Percentiles rank a stretch among this genome's conserved stretches.
Evolutionary conservation across 1,140 invertebrate species (phyloP).

Genomic region (Trichogramma pretiosum): DNA sequence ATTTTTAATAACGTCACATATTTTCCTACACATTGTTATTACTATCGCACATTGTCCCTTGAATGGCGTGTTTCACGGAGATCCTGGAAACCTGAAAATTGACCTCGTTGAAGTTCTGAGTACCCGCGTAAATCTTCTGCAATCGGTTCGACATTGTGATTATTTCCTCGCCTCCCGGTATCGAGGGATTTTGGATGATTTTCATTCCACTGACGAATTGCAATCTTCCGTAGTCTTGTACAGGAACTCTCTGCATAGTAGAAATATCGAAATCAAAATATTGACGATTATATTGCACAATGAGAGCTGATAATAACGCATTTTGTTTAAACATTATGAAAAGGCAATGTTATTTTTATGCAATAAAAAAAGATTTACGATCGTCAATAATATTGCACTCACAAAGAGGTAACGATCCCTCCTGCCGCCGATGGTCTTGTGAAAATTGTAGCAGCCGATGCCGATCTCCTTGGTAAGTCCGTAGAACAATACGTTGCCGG

Average conservation of each 20-base stretch:
- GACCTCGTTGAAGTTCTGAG: slow-evolving; percentile 24
- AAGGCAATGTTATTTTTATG: too few species aligned
- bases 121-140: slow-evolving; percentile 25
- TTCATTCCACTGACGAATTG: slow-evolving; percentile 62
- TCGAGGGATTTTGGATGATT: slow-evolving; percentile 43
- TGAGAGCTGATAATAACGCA: neutral
- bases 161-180: slow-evolving; percentile 48
- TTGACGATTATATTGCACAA: too few species aligned
- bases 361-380: too few species aligned
- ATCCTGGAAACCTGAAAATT: slow-evolving; percentile 29
- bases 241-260: slow-evolving; percentile 45
- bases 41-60: slow-evolving; percentile 33
- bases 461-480: slow-evolving; percentile 28
- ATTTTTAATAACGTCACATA: too few species aligned
- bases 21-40: too few species aligned
- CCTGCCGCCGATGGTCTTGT: too few species aligned
- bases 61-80: slow-evolving; percentile 21
- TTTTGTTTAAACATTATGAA: too few species aligned
- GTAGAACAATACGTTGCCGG: slow-evolving; percentile 32
- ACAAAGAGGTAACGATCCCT: too few species aligned
- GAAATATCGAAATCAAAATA: too few species aligned
- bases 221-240: slow-evolving; percentile 42
- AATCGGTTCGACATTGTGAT: slow-evolving; percentile 53
- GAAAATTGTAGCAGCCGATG: slow-evolving; percentile 39
- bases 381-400: too few species aligned